These are phyloP conservation scores for mouse (Mus musculus) DNA, from an alignment of 2,113 vertebrate species.

Conservation along the genomic window GRCm39 chr5:56832501-56833000, in stretches of 20 bases:
- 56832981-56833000: too few relatives aligned
- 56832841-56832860: not conserved
- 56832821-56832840: not conserved
- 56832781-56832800: not conserved
- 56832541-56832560: not conserved
- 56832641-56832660: not conserved
- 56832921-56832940: not conserved
- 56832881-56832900: not conserved
- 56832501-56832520: constrained; percentile 58
- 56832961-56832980: too few relatives aligned
- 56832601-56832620: not conserved
- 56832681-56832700: not conserved
- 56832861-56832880: not conserved
- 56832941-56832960: not conserved
- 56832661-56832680: not conserved
- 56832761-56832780: not conserved
- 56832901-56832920: not conserved
- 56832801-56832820: not conserved
- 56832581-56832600: not conserved
- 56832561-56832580: not conserved
- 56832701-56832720: not conserved
- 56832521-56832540: constrained; percentile 34
- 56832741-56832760: not conserved
- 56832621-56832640: not conserved
- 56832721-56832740: not conserved